Evolutionary conservation across 1,140 invertebrate species (phyloP), one percentile per base, ranked within the genome.

Genomic region (Pinna nobilis): DNA sequence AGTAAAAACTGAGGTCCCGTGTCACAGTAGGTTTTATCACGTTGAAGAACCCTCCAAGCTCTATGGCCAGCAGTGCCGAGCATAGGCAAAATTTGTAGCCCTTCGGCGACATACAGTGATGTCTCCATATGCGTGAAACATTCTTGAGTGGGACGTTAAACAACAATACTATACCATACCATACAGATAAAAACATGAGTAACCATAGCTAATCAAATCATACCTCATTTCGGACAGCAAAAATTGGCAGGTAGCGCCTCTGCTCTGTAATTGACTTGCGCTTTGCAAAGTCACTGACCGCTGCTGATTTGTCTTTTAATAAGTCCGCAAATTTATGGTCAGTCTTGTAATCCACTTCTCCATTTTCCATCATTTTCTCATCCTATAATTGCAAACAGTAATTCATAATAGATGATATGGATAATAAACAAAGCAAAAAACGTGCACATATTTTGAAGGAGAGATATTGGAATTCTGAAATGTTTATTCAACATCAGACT

Each of bases 281-380:
- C 80, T 92, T 94, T 1, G 97, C 94, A 91, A 98, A 98, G 33
- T 98, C 95, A 77, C 95, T 96, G 23, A 93, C 92, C 3, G 94
- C 94, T 83, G 95, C 92, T 1, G 80, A 86, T 53, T 91, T 87
- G 57, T 92, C 91, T 78, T 93, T 93, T 92, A 99, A 95, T 82
- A 99, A 97, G 76, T 97, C 94, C 1, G 97, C 97, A 91, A 99
- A 99, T 87, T 99, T 98, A 84, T 99, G 98, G 71, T 94, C 95
- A 73, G 93, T 93, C 67, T 92, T 91, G 72, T 91, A 92, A 76
- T 91, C 89, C 30, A 89, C 82, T 49, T 92, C 90, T 37, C 87
- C 89, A 76, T 91, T 87, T 57, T 81, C 79, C 32, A 59, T 60
- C 37, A 63, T 59, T 44, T 70, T 79, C 51, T 83, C 82, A 70